A percentile compares a stretch with the other conserved stretches of the same genome.
Evolutionary conservation across 2,113 vertebrate species (phyloP).

Genomic region (Clarias magur): DNA sequence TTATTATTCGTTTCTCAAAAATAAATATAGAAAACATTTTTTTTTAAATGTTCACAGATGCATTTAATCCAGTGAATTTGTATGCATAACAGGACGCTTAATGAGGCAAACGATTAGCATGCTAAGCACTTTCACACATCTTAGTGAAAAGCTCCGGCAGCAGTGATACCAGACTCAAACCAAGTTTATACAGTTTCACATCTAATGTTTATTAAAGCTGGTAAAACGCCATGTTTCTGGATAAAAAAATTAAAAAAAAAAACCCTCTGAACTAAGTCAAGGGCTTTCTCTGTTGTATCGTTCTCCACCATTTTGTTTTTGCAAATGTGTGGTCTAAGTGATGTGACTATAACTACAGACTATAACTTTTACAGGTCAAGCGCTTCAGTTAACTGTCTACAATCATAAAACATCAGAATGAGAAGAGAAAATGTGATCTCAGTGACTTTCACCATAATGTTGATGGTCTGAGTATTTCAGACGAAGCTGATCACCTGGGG

Average conservation of each 20-base stretch:
- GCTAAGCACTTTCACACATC: conserved; percentile 29
- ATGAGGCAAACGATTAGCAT: conserved; percentile 19
- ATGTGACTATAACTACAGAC: neutral
- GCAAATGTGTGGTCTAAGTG: neutral
- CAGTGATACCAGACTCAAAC: neutral
- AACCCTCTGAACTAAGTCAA: neutral
- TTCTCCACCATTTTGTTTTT: neutral
- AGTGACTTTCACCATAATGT: neutral
- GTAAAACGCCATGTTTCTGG: neutral
- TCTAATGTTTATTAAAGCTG: neutral
- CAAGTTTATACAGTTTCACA: neutral
- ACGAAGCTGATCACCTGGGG: neutral
- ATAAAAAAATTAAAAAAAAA: no score
- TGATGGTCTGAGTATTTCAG: neutral
- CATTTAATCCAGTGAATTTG: conserved; percentile 22
- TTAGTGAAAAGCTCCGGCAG: conserved; percentile 11
- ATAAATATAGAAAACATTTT: neutral
- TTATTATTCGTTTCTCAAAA: neutral
- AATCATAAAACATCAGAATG: neutral
- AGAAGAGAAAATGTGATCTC: neutral
- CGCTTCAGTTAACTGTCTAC: neutral
- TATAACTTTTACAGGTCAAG: neutral
- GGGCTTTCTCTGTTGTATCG: neutral
- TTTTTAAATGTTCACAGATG: neutral
- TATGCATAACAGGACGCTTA: conserved; percentile 25